phyloP scores from a whole-genome alignment of 2,888 invertebrate species.

The Polydesmus complanatus region DNA sequence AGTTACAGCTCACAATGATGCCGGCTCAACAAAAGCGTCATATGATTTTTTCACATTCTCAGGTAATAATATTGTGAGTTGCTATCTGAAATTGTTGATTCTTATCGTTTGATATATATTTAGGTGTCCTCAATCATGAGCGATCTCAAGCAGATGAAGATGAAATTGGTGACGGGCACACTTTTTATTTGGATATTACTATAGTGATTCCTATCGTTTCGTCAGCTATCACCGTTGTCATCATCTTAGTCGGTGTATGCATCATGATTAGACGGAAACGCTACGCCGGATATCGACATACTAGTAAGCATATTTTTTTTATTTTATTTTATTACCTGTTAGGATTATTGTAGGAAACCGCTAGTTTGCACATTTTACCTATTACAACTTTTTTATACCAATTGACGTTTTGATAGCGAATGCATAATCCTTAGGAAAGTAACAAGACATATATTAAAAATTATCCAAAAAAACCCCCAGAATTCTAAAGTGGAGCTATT shows the following conservation, averaged over 20 bases:
- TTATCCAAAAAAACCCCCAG: too few relatives aligned
- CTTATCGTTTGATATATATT: neutral
- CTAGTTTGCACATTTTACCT: too few relatives aligned
- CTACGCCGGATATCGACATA: constrained; percentile 14
- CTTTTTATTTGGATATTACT: constrained; percentile 14
- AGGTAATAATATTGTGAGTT: neutral
- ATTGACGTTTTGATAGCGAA: too few relatives aligned
- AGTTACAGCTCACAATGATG: constrained; percentile 15
- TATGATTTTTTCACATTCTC: constrained; percentile 11
- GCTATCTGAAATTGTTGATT: neutral
- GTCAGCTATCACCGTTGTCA: constrained; percentile 12
- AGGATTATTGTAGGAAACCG: too few relatives aligned
- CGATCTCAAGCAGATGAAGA: neutral
- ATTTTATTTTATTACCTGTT: too few relatives aligned
- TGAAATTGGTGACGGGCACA: neutral
- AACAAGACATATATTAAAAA: too few relatives aligned
- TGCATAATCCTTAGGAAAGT: too few relatives aligned
- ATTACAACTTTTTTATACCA: too few relatives aligned
- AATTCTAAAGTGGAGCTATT: too few relatives aligned
- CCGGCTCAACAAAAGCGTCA: constrained; percentile 9
- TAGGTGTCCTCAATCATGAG: constrained; percentile 7
- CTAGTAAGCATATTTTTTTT: constrained; percentile 1
- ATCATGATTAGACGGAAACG: constrained; percentile 13
- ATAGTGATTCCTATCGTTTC: constrained; percentile 14
- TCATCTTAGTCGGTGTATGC: constrained; percentile 12